Conservation (phyloP, 2,113 vertebrate species). For the Pelodiscus sinensis region DNA sequence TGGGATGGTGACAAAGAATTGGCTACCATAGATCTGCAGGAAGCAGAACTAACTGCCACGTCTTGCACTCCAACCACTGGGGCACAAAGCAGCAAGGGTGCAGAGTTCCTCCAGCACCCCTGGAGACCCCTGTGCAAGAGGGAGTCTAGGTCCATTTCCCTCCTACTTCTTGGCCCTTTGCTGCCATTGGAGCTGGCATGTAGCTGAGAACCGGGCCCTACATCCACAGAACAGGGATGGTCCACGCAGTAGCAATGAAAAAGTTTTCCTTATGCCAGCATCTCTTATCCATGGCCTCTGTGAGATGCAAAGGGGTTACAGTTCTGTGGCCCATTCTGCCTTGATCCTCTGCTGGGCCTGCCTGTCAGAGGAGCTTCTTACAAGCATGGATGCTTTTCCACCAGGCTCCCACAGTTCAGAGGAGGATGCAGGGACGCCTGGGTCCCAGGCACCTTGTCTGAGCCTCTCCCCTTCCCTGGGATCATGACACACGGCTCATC, state of each 20-base stretch:
- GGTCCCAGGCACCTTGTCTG: background rate
- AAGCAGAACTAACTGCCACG: background rate
- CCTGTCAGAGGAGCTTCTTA: background rate
- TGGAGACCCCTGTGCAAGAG: background rate
- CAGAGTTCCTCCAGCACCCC: background rate
- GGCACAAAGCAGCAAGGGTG: background rate
- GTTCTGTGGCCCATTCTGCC: background rate
- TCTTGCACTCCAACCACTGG: rapidly evolving
- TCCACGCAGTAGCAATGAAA: background rate
- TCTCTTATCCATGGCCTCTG: background rate
- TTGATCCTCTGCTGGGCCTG: background rate
- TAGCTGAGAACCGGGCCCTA: background rate
- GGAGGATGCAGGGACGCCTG: background rate
- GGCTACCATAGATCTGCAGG: too few relatives aligned
- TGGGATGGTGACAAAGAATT: too few relatives aligned
- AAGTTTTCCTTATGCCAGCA: background rate
- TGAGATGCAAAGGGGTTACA: background rate
- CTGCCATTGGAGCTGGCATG: background rate
- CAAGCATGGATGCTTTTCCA: background rate
- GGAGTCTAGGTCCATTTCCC: background rate
- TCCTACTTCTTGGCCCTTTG: background rate
- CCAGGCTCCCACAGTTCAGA: background rate
- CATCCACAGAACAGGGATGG: background rate
- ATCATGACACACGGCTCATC: background rate
- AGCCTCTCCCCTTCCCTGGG: background rate